Base-by-base conservation (phyloP, 2,113 vertebrate genomes). In the Callopanchax toddi region DNA sequence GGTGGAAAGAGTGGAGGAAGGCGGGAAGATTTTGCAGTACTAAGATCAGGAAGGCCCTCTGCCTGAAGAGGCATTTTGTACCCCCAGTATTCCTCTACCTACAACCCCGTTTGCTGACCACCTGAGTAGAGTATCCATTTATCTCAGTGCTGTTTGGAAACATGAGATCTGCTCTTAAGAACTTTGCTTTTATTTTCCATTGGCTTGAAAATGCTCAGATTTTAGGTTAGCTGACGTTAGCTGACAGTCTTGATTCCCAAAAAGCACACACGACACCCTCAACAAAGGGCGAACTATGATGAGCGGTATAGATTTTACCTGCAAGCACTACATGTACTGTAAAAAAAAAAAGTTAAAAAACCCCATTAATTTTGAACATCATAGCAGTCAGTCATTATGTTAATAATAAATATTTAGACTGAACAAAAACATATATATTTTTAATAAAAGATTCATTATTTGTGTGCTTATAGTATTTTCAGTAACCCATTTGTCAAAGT, bases 91-190 rank as follows among this genome's bases (percentile, higher is more conserved):
- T 78, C 42, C 62, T 71, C 65, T 52, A 66, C 63, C 76, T 60
- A 21, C 55, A 69, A 37, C 60, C 64, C 70, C 71, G 55, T 49
- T 65, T 59, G 67, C 58, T 71, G 51, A 54, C 61, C 50, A 42
- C 79, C 67, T 43, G 84, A n/a, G n/a, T n/a, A n/a, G n/a, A n/a
- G n/a, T n/a, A n/a, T n/a, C n/a, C n/a, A n/a, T n/a, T n/a, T n/a
- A n/a, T 32, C 29, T 85, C 87, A 85, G 83, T 78, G 64, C 85
- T 88, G 79, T 92, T 92, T 89, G 88, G 91, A 52, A 90, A 89
- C 90, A 88, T 67, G 91, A 84, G 84, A n/a, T n/a, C n/a, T n/a
- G n/a, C n/a, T n/a, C n/a, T n/a, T n/a, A 32, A 32, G 10, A 32
- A 32, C 6, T 4, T 7, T 91, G 64, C 80, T 82, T 85, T 91